Base-by-base conservation (phyloP, 2,797 vertebrate species). In the Cygnus olor region DNA sequence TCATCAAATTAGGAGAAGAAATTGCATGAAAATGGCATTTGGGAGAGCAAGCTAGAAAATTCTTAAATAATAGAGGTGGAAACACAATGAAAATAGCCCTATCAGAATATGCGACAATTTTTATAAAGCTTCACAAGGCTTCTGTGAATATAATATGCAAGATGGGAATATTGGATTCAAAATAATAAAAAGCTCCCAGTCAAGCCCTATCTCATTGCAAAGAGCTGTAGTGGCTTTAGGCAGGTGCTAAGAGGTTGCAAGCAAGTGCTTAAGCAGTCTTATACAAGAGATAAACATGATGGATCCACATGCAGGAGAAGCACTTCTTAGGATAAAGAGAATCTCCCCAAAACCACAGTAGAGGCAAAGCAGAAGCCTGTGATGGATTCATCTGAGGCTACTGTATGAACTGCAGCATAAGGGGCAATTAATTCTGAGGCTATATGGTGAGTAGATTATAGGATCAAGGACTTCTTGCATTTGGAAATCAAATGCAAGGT, bases 91-190 rank as follows among this genome's bases (percentile, higher is more conserved):
- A 96, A 95, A 90, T 68, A 92, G 72, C 61, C 90, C 28, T 83
- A 91, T 91, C 79, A 89, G 87, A 93, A 82, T 92, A 86, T 79
- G 30, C 86, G 86, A 89, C 78, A 91, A 34, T 89, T 96, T 91
- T 96, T 93, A 94, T 86, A 96, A 96, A 94, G 68, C 80, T 94
- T 96, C 90, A 83, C 45, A 84, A 93, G 54, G 24, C 57, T 94
- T 91, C 80, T 89, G 49, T 0, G 32, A 89, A 87, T 94, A 87
- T 76, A 90, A 95, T 90, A 89, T 85, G 77, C 79, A 95, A 94
- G 70, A 73, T 80, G 51, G 54, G 82, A 95, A 92, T 94, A 92
- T 86, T 94, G 95, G 90, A 93, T 94, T 95, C 88, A 71, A 91
- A 92, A 94, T 96, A 94, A 92, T 80, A 49, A 92, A 94, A 92